These are phyloP conservation scores for Drosophila kuntzei DNA, from an alignment of 2,888 invertebrate genomes.

Conservation along the genomic window DNA sequence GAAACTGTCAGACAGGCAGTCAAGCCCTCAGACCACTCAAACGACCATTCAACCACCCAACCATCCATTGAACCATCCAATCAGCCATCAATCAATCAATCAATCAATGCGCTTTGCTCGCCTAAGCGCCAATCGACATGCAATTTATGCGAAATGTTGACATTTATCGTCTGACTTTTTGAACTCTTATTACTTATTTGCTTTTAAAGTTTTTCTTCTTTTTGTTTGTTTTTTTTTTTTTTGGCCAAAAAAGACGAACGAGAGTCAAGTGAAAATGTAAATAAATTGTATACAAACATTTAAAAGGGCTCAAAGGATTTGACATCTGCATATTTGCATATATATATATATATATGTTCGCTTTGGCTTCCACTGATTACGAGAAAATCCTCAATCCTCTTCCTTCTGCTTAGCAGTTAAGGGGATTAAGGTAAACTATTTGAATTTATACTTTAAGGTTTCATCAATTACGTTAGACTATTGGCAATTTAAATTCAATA, in stretches of 20 bases:
- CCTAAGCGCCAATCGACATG: constrained; percentile 59
- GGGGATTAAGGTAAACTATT: constrained; percentile 12
- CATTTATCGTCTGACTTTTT: constrained; percentile 69
- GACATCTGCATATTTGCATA: constrained; percentile 36
- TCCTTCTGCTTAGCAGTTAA: background rate
- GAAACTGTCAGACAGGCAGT: constrained; percentile 34
- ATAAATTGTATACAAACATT: constrained; percentile 68
- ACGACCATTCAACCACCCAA: constrained; percentile 25
- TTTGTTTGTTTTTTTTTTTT: too few species aligned
- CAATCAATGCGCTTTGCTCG: constrained; percentile 49
- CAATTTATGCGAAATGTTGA: constrained; percentile 79
- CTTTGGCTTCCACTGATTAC: constrained; percentile 32
- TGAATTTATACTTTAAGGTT: background rate
- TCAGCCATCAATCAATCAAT: constrained; percentile 58
- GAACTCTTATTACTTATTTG: constrained; percentile 46
- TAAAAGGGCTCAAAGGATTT: constrained; percentile 62
- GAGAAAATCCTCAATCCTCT: constrained; percentile 4
- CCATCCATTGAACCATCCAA: constrained; percentile 31
- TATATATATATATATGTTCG: constrained; percentile 20
- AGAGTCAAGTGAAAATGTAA: constrained; percentile 43
- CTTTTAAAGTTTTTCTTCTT: constrained; percentile 38
- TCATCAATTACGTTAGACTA: constrained; percentile 6
- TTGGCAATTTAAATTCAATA: background rate
- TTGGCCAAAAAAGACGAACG: constrained; percentile 14
- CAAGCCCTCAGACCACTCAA: constrained; percentile 21